Evolutionary conservation across 2,797 vertebrate species (phyloP), one percentile per base, ranked within the genome.

Genomic region (Clarias fuscus): DNA sequence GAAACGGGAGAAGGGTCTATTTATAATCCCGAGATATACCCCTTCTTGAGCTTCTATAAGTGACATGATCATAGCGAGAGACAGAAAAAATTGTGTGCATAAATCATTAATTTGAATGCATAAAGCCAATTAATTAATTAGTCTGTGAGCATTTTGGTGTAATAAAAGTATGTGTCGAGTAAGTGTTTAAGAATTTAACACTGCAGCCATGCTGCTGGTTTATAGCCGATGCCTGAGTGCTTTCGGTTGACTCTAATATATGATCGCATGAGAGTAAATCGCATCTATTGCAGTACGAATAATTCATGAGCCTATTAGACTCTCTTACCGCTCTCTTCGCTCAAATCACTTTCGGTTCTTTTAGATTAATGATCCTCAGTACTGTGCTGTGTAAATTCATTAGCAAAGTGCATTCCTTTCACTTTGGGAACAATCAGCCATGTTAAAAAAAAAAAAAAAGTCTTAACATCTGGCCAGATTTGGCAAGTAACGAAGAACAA

Each of bases 281-380:
- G 17, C 61, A 58, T 33, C 18, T 79, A 67, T 53, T 56, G 76
- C 72, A 81, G 81, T 86, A 73, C 78, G 53, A 61, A 72, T 91
- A 92, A 93, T 92, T 93, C 91, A 92, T 86, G 85, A 70, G 40
- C 76, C 75, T 3, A 67, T 86, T 87, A 79, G 61, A 59, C 33
- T 64, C 64, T 71, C 87, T 85, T 65, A 83, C 82, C 67, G 20
- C 43, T 33, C 75, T 70, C 81, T 88, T 79, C 71, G 64, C 83
- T 88, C 53, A 58, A 53, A 8, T 30, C 15, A 18, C n/a, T 13
- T 75, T 83, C 67, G 82, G 59, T 84, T 85, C 88, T 83, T 77
- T 77, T n/a, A 79, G 86, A 91, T 92, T 86, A 91, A 90, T 70
- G 13, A 87, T 79, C 53, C 6, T 7, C 2, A 61, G 78, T 86